Evolutionary conservation across 1,140 invertebrate species (phyloP).

Genomic region (Drosophila rhopaloa): DNA sequence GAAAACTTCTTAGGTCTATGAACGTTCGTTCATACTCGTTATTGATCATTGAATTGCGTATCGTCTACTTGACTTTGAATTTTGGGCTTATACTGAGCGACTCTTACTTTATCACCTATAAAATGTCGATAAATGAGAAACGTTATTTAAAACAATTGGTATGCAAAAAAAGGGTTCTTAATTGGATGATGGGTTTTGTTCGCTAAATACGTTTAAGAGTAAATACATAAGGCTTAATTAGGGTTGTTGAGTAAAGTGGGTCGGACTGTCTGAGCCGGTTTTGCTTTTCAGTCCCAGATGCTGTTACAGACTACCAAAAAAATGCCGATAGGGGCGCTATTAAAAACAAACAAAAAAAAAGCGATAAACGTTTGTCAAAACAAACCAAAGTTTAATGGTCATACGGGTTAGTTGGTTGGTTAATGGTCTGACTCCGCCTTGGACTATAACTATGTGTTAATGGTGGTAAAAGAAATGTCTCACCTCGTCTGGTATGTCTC

Average conservation of each 20-base stretch:
- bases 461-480: constrained; percentile 36
- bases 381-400: constrained; percentile 17
- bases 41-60: constrained; percentile 74
- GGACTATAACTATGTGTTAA: constrained; percentile 57
- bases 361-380: constrained; percentile 5
- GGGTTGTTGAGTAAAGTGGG: constrained; percentile 19
- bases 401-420: constrained; percentile 29
- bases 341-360: constrained; percentile 1
- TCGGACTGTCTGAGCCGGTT: constrained; percentile 30
- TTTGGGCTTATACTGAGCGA: constrained; percentile 79
- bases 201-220: constrained; percentile 37
- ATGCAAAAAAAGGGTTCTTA: constrained; percentile 18
- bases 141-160: constrained; percentile 66
- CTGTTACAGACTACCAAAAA: constrained; percentile 40
- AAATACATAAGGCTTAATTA: constrained; percentile 39
- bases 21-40: constrained; percentile 65
- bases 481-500: constrained; percentile 66
- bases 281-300: constrained; percentile 37
- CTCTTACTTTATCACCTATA: constrained; percentile 83
- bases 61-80: constrained; percentile 83
- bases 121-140: constrained; percentile 83
- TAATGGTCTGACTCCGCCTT: constrained; percentile 34
- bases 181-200: constrained; percentile 19
- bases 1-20: constrained; percentile 79
- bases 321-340: constrained; percentile 28